These are phyloP conservation scores for Alitta virens DNA, from an alignment of 2,888 invertebrate species.

Conservation along the genomic window DNA sequence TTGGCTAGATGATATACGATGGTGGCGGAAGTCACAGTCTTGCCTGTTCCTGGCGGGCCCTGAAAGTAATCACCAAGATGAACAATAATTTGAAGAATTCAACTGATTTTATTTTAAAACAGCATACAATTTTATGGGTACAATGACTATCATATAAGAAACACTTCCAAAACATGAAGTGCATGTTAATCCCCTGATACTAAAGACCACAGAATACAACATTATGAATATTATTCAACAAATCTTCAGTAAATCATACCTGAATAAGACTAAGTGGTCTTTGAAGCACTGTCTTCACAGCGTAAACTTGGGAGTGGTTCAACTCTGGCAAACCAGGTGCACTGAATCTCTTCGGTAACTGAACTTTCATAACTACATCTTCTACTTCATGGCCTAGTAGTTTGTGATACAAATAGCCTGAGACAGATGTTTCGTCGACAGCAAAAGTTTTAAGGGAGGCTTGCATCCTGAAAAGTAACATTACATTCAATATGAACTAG, in stretches of 20 bases:
- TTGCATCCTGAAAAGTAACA: conserved; percentile 76
- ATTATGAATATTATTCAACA: not conserved
- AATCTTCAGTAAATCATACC: conserved; percentile 57
- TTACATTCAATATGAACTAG: not conserved
- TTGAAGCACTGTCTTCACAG: conserved; percentile 96
- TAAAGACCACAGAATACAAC: not conserved
- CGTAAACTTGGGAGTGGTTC: conserved; percentile 93
- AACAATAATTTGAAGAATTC: no score
- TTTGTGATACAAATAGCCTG: conserved; percentile 95
- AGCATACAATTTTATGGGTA: not conserved
- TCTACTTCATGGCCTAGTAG: conserved; percentile 78
- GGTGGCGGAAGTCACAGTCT: conserved; percentile 98
- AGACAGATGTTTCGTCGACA: conserved; percentile 93
- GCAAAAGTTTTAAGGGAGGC: conserved; percentile 91
- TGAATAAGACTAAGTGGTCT: conserved; percentile 94
- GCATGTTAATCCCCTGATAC: no score
- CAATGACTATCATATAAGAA: not conserved
- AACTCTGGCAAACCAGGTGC: conserved; percentile 96
- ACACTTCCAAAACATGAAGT: not conserved
- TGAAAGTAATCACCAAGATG: no score
- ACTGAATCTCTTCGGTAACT: conserved; percentile 92
- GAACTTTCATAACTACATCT: conserved; percentile 86
- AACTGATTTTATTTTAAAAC: no score
- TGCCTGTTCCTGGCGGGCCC: conserved; percentile 93
- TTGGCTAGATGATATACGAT: conserved; percentile 97